Evolutionary conservation across 2,797 vertebrate genomes (phyloP).

Genomic region (Poeciliopsis gracilis): DNA sequence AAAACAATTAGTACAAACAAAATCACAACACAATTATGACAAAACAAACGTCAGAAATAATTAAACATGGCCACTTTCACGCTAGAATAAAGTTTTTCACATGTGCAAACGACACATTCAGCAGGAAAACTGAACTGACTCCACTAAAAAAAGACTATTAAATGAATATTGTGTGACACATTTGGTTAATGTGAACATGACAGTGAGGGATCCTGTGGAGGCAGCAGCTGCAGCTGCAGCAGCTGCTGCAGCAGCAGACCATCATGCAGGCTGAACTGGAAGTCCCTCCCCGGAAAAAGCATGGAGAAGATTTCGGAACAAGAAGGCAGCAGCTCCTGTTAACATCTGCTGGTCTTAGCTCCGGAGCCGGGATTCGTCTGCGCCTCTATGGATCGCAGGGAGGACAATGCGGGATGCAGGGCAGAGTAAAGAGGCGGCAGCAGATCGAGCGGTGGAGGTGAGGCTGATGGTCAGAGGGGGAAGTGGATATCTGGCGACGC

Average conservation of each 20-base stretch:
- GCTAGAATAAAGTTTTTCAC: background rate
- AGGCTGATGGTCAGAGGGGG: conserved; percentile 22
- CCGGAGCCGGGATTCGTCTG: background rate
- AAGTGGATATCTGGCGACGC: conserved; percentile 14
- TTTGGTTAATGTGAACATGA: background rate
- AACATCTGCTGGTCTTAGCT: background rate
- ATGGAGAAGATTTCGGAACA: conserved; percentile 45
- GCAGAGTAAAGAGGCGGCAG: background rate
- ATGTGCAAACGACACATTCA: background rate
- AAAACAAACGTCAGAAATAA: too few species aligned
- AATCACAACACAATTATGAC: too few species aligned
- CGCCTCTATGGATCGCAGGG: background rate
- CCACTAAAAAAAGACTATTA: background rate
- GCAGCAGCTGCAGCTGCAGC: background rate
- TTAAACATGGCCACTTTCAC: background rate
- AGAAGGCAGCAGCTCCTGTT: conserved; percentile 9
- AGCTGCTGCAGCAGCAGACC: background rate
- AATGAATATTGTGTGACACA: background rate
- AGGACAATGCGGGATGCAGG: conserved; percentile 7
- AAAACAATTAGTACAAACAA: too few species aligned
- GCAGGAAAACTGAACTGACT: background rate
- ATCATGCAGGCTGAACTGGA: conserved; percentile 33
- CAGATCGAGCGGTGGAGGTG: conserved; percentile 37
- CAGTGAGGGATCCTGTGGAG: background rate
- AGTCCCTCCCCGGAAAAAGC: conserved; percentile 81